Evolutionary conservation across 2,797 vertebrate species (phyloP), one percentile per base, ranked within the genome.

Genomic region (Holocentrus rufus): DNA sequence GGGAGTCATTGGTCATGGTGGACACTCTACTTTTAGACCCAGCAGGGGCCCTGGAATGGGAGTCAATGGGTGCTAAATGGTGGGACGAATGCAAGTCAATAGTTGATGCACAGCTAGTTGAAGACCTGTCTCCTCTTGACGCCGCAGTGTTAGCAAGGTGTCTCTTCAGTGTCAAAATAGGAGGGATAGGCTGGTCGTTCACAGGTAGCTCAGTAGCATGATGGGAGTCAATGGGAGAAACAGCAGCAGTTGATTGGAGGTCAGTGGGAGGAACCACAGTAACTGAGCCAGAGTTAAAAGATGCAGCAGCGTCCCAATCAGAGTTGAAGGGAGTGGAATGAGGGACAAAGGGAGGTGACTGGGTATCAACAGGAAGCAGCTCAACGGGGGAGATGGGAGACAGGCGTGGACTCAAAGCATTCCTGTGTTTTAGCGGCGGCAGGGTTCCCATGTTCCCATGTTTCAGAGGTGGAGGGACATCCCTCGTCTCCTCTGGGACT

Each of bases 401-500:
- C 18, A 1, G 44, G 11, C 1, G 70, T 1, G 72, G 74, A 42
- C 78, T 78, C 7, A 62, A 68, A 0, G 70, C 60, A 1, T 88
- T 81, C 50, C 82, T 87, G 78, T 84, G 84, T 52, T 81, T 88
- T 3, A 90, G 13, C 0, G 82, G 86, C 0, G 86, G 87, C 0
- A 82, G 84, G 0, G 84, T 76, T 65, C 81, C 80, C 1, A 80
- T 72, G 62, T 50, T 58, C 13, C 69, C 54, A 57, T 72, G 71
- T 30, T 61, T 76, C 8, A 84, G 70, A 11, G 73, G 73, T 0
- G 82, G 73, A 0, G 77, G 77, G 18, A 36, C n/a, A 0, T 81
- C 70, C 34, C 14, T 4, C 0, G 3, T 39, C 0, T 67, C 53
- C 2, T 63, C 36, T 2, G 6, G 9, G 13, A 14, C 13, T 14